A percentile compares a stretch with the other conserved stretches of the same genome.
phyloP scores from a whole-genome alignment of 30 jellyfish, hydroid and myxozoan genomes.

The Hydractinia symbiolongicarpus region DNA sequence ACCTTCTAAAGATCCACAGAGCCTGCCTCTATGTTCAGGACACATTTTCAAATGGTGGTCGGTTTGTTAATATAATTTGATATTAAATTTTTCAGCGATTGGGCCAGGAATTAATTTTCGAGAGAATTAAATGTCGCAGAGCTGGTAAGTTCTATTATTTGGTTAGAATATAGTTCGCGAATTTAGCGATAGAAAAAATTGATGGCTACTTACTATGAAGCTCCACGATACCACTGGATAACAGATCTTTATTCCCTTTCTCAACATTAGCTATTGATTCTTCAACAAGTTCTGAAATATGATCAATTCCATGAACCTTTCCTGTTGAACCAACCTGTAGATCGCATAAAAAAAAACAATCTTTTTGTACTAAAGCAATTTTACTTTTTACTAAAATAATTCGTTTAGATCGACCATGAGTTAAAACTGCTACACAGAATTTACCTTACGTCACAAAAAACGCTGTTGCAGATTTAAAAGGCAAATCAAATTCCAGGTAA shows the following conservation, averaged over 20 bases:
- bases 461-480: too few relatives aligned
- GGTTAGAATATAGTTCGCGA: not conserved
- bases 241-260: slow-evolving; percentile 66
- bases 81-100: too few relatives aligned
- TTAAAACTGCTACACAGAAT: too few relatives aligned
- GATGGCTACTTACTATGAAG: slow-evolving; percentile 48
- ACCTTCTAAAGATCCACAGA: too few relatives aligned
- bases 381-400: too few relatives aligned
- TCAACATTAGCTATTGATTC: slow-evolving; percentile 56
- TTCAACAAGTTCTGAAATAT: slow-evolving; percentile 73
- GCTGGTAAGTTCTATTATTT: not conserved
- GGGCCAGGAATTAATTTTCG: not conserved
- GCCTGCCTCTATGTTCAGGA: too few relatives aligned
- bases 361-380: too few relatives aligned
- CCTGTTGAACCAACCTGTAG: slow-evolving; percentile 90
- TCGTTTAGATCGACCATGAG: too few relatives aligned
- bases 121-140: not conserved
- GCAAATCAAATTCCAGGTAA: too few relatives aligned
- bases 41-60: too few relatives aligned
- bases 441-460: too few relatives aligned
- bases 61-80: too few relatives aligned
- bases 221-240: slow-evolving; percentile 53
- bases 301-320: slow-evolving; percentile 87
- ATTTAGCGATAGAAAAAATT: not conserved
- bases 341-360: not conserved